These are phyloP conservation scores for Chrysoperla carnea DNA, from an alignment of 1,140 invertebrate species.

Conservation along the genomic window DNA sequence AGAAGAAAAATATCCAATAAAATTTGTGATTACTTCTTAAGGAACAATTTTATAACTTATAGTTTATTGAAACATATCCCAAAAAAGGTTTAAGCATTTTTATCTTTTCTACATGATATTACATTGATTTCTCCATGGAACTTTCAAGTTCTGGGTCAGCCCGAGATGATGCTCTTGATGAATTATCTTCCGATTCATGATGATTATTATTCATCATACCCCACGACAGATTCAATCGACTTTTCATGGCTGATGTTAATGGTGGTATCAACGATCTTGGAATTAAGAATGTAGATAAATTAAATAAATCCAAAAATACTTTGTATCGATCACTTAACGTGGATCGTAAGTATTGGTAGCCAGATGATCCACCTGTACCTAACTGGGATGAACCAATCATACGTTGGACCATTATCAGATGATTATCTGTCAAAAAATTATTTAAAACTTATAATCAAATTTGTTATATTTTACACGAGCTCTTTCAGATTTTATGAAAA, in stretches of 20 bases:
- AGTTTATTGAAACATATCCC: too few species aligned
- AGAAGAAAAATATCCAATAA: too few species aligned
- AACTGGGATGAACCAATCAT: slow-evolving; percentile 96
- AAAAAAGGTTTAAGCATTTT: too few species aligned
- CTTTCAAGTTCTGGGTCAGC: background rate
- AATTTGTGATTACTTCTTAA: too few species aligned
- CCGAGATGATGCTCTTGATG: background rate
- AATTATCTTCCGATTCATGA: background rate
- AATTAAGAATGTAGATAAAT: slow-evolving; percentile 89
- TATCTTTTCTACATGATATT: too few species aligned
- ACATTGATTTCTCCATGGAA: slow-evolving; percentile 1
- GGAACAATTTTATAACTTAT: too few species aligned
- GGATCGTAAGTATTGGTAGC: slow-evolving; percentile 95
- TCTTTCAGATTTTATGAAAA: too few species aligned
- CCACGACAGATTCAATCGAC: slow-evolving; percentile 23
- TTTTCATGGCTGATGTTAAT: slow-evolving; percentile 26
- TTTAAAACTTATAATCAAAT: slow-evolving; percentile 4
- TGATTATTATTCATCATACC: slow-evolving; percentile 4
- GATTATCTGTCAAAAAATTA: slow-evolving; percentile 73
- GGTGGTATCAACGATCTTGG: slow-evolving; percentile 37
- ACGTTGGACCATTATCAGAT: slow-evolving; percentile 95
- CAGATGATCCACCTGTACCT: slow-evolving; percentile 94
- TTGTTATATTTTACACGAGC: background rate
- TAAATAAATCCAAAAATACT: slow-evolving; percentile 95
- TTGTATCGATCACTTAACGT: slow-evolving; percentile 97